Evolutionary conservation across 1,140 invertebrate species (phyloP), one percentile per base, ranked within the genome.

Genomic region (Tenebrio molitor): DNA sequence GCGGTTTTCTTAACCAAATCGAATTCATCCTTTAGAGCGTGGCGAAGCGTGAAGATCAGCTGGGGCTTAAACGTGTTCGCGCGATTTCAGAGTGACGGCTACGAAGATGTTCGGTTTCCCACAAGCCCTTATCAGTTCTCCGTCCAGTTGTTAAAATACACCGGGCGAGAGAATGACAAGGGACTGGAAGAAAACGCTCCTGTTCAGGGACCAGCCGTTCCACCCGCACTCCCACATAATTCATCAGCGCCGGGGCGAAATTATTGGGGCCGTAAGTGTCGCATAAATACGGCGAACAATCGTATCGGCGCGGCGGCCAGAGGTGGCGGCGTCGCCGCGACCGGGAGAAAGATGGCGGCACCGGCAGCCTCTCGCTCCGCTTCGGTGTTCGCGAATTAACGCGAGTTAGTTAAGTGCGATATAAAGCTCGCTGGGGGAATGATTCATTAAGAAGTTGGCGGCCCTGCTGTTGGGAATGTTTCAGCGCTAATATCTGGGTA

Each of bases 51-150:
- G 69, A 74, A 71, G 69, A 63, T 41, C 33, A 58, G 69, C 72
- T 44, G 12, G 34, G 36, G 23, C 63, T 74, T 74, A 74, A 71
- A 72, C 72, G 72, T 72, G 50, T 62, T 74, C 65, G 66, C 58
- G 70, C 69, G 36, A 66, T 58, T 16, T 34, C 44, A 23, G 23
- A 25, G 7, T 58, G 50, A 23, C 50, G 29, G 50, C 50, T 58
- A 58, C 39, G 34, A 71, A 71, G 77, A 69, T 74, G 76, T 77
- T 81, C 79, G 80, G 76, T 80, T 82, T 82, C 82, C 81, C 88
- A 88, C 86, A 87, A 89, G 89, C 88, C 89, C 89, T 90, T 90
- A 90, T 90, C 89, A 90, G 89, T 90, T 90, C 89, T 90, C 89
- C 89, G 89, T 90, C 89, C 89, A 90, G 89, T 90, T 79, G 88